Conservation (phyloP, 1,140 invertebrate genomes). For the Gonatopus flavifemur region DNA sequence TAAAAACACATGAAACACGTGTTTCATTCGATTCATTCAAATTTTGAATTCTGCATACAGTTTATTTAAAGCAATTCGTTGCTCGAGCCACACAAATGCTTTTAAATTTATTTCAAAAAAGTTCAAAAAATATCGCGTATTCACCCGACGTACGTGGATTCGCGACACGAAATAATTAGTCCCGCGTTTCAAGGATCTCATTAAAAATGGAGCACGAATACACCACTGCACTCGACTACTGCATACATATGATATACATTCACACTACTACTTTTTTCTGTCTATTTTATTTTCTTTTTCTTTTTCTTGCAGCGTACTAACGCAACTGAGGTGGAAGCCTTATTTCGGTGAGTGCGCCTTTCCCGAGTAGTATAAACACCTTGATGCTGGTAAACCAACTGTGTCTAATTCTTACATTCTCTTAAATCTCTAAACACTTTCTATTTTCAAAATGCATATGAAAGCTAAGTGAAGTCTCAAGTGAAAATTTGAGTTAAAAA, state of each 20-base stretch:
- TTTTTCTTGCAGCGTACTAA: no score
- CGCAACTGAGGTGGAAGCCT: slow-evolving; percentile 12
- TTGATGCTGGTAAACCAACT: no score
- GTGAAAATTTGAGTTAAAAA: not conserved
- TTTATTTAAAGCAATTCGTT: no score
- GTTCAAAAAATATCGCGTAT: no score
- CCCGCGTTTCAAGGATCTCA: slow-evolving; percentile 34
- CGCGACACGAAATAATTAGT: slow-evolving; percentile 44
- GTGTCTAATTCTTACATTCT: not conserved
- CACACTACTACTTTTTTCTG: slow-evolving; percentile 16
- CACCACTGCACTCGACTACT: slow-evolving; percentile 12
- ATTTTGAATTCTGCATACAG: no score
- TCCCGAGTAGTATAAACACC: no score
- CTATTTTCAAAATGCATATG: not conserved
- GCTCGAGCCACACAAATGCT: no score
- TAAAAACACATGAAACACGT: no score
- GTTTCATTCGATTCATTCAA: no score
- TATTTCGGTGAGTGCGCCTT: slow-evolving; percentile 13
- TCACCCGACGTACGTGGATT: no score
- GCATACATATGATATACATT: slow-evolving; percentile 17
- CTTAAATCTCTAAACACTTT: not conserved
- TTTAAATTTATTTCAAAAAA: no score
- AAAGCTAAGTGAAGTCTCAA: not conserved
- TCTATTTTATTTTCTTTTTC: no score
- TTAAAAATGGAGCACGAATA: slow-evolving; percentile 32